phyloP scores from a whole-genome alignment of 2,888 invertebrate species.

The Hypomecis atomaria region DNA sequence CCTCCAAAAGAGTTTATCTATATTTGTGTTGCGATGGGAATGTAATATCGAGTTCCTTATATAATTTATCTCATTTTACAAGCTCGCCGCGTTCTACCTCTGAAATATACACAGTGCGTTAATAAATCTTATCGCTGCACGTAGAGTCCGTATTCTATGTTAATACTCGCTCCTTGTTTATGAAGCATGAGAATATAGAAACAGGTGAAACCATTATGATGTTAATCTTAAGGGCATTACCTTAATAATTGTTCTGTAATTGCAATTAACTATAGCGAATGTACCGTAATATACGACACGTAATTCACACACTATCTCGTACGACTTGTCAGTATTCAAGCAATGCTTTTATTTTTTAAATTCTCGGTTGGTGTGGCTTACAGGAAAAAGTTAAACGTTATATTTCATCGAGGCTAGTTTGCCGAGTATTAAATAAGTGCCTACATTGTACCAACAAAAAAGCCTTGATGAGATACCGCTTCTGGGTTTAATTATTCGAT shows the following conservation, averaged over 20 bases:
- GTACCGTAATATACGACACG: constrained; percentile 54
- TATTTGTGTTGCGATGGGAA: constrained; percentile 24
- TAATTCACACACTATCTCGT: constrained; percentile 50
- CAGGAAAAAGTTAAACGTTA: constrained; percentile 17
- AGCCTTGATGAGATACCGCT: constrained; percentile 26
- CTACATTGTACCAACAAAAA: constrained; percentile 27
- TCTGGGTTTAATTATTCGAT: constrained; percentile 31
- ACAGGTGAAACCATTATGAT: constrained; percentile 63
- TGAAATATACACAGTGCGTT: constrained; percentile 23
- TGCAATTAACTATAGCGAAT: constrained; percentile 59
- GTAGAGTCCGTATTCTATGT: constrained; percentile 32
- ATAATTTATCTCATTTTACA: constrained; percentile 26
- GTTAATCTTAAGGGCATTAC: constrained; percentile 48
- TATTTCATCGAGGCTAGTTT: constrained; percentile 16
- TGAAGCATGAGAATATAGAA: constrained; percentile 54
- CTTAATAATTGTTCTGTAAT: constrained; percentile 63
- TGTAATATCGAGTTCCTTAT: constrained; percentile 22
- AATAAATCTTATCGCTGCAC: constrained; percentile 31
- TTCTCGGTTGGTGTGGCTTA: constrained; percentile 44
- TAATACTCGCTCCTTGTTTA: constrained; percentile 32
- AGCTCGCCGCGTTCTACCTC: constrained; percentile 21
- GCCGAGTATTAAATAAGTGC: constrained; percentile 15
- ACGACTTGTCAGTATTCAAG: constrained; percentile 56
- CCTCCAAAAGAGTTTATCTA: constrained; percentile 37
- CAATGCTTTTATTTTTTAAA: constrained; percentile 46